These are phyloP conservation scores for Orchesella flavescens DNA, from an alignment of 2,888 invertebrate genomes.

Conservation along the genomic window DNA sequence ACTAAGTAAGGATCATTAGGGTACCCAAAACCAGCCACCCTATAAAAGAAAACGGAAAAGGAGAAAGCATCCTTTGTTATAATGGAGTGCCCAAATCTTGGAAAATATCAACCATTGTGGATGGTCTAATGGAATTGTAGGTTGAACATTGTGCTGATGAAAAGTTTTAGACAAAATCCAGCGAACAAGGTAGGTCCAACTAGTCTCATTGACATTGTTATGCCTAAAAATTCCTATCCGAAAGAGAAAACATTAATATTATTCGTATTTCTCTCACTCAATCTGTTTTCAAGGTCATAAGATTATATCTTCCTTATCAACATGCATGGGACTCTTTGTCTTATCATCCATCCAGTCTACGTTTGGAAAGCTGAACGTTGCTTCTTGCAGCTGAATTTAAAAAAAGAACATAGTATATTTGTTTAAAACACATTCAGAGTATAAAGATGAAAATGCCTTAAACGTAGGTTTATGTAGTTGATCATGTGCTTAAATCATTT, in stretches of 20 bases:
- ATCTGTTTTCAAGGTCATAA: no score
- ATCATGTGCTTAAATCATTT: no score
- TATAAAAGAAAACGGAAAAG: conserved; percentile 35
- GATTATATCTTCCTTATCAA: conserved; percentile 76
- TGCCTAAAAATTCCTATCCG: conserved; percentile 73
- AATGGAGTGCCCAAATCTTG: no score
- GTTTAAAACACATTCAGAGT: no score
- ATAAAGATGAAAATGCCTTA: no score
- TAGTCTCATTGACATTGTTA: conserved; percentile 78
- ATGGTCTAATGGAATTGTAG: conserved; percentile 78
- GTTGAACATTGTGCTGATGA: conserved; percentile 79
- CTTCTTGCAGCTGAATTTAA: conserved; percentile 16
- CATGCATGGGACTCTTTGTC: conserved; percentile 79
- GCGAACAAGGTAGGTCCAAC: conserved; percentile 79
- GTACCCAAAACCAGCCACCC: conserved; percentile 76
- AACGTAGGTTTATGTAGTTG: no score
- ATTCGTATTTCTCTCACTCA: no score
- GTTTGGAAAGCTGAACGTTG: conserved; percentile 53
- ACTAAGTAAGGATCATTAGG: conserved; percentile 78
- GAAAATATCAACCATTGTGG: conserved; percentile 72
- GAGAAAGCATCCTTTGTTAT: neutral
- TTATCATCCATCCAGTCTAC: conserved; percentile 77
- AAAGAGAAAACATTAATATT: no score
- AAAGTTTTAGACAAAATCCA: conserved; percentile 76
- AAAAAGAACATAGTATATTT: no score